Evolutionary conservation across 2,888 invertebrate genomes (phyloP).

Genomic region (Latheticus oryzae): DNA sequence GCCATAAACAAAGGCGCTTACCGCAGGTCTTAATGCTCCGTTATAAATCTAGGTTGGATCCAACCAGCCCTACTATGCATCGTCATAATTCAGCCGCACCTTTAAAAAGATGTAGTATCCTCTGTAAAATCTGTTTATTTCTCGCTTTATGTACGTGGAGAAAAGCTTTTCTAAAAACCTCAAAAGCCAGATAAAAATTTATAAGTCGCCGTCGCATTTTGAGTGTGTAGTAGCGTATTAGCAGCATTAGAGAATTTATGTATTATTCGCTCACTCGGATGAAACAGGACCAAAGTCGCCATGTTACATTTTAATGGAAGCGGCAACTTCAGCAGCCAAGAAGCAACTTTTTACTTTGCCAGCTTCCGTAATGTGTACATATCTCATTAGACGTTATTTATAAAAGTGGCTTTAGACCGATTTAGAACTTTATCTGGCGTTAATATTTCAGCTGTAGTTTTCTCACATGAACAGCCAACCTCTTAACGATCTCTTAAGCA

Average conservation of each 20-base stretch:
- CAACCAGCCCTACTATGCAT: too few relatives aligned
- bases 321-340: slow-evolving; percentile 22
- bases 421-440: slow-evolving; percentile 36
- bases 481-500: slow-evolving; percentile 7
- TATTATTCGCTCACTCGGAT: slow-evolving; percentile 22
- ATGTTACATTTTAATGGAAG: slow-evolving; percentile 35
- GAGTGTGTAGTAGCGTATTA: slow-evolving; percentile 15
- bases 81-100: slow-evolving; percentile 10
- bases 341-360: slow-evolving; percentile 49
- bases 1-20: too few relatives aligned
- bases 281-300: slow-evolving; percentile 14
- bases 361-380: slow-evolving; percentile 49
- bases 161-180: slow-evolving; percentile 8
- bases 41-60: too few relatives aligned
- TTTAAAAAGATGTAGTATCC: slow-evolving; percentile 16
- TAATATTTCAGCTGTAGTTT: slow-evolving; percentile 19
- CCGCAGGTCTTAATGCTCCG: too few relatives aligned
- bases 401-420: slow-evolving; percentile 45
- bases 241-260: slow-evolving; percentile 30
- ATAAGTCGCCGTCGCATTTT: slow-evolving; percentile 15
- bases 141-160: slow-evolving; percentile 10
- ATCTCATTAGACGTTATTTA: slow-evolving; percentile 52
- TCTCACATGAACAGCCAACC: neutral
- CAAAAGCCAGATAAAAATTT: slow-evolving; percentile 27
- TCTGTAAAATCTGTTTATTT: slow-evolving; percentile 22